Conservation (phyloP, 2,797 vertebrate genomes). For the Notolepis coatsorum region DNA sequence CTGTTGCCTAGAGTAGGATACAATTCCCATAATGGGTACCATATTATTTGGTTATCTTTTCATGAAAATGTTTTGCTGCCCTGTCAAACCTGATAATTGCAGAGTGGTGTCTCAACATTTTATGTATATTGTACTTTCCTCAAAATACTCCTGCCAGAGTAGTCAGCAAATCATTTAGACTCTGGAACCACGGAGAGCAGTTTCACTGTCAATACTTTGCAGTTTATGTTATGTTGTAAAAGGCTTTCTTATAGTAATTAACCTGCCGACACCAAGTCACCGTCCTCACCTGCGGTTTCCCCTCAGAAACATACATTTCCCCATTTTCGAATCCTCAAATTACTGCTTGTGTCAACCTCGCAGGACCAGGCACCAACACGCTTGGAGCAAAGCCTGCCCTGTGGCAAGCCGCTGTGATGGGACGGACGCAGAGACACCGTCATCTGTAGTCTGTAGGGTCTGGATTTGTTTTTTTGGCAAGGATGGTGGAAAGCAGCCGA, state of each 20-base stretch:
- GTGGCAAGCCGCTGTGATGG: slow-evolving; percentile 31
- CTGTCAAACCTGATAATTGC: too few species aligned
- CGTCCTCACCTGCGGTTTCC: slow-evolving; percentile 49
- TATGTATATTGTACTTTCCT: background rate
- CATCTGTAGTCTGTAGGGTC: slow-evolving; percentile 14
- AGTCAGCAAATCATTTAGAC: slow-evolving; percentile 37
- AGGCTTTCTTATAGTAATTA: slow-evolving; percentile 51
- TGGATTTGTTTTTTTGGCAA: slow-evolving; percentile 5
- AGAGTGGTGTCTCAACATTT: too few species aligned
- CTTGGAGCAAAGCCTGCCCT: slow-evolving; percentile 40
- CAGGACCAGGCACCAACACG: slow-evolving; percentile 60
- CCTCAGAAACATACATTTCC: slow-evolving; percentile 59
- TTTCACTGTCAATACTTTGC: slow-evolving; percentile 30
- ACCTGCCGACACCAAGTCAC: slow-evolving; percentile 55
- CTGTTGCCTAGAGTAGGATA: too few species aligned
- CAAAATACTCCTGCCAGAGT: slow-evolving; percentile 24
- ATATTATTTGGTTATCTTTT: too few species aligned
- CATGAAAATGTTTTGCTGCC: too few species aligned
- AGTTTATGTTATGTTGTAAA: slow-evolving; percentile 53
- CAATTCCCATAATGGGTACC: too few species aligned
- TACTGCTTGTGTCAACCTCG: slow-evolving; percentile 52
- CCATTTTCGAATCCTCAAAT: slow-evolving; percentile 70
- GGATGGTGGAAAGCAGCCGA: background rate
- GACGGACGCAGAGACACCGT: slow-evolving; percentile 21
- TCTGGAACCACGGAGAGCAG: slow-evolving; percentile 21